These are phyloP conservation scores for Helobdella robusta DNA, from an alignment of 2,888 invertebrate species.

Conservation along the genomic window DNA sequence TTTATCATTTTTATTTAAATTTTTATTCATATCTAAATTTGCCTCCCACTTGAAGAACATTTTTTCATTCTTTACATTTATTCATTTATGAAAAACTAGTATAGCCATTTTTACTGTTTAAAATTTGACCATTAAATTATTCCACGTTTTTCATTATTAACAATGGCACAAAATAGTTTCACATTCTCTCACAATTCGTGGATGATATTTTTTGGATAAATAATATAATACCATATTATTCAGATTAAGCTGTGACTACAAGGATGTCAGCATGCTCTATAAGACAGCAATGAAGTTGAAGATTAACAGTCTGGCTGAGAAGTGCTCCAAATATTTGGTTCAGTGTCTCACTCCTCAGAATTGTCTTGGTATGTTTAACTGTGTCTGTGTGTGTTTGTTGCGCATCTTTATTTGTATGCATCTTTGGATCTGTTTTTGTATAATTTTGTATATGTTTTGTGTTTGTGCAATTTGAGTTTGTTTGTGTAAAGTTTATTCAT, in stretches of 20 bases:
- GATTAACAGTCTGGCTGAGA: slow-evolving; percentile 64
- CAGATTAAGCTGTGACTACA: slow-evolving; percentile 53
- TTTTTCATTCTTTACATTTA: too few relatives aligned
- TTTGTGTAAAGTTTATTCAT: too few relatives aligned
- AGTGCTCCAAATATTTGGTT: slow-evolving; percentile 63
- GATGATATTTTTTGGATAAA: too few relatives aligned
- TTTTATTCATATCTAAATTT: too few relatives aligned
- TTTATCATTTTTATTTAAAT: too few relatives aligned
- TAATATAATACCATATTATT: background rate
- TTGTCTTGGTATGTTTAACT: slow-evolving; percentile 49
- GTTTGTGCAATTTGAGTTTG: background rate
- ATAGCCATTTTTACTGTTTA: too few relatives aligned
- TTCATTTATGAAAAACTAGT: too few relatives aligned
- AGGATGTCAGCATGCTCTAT: slow-evolving; percentile 66
- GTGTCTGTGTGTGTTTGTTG: background rate
- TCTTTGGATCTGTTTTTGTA: background rate
- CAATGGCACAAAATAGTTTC: too few relatives aligned
- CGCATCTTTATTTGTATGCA: background rate
- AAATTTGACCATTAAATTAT: too few relatives aligned
- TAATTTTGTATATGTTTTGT: background rate
- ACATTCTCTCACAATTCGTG: too few relatives aligned
- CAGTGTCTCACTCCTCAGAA: slow-evolving; percentile 57
- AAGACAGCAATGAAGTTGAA: slow-evolving; percentile 68
- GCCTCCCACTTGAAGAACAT: too few relatives aligned
- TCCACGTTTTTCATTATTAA: too few relatives aligned